Conservation (phyloP, 2,888 invertebrate genomes). For the Lysandra bellargus region DNA sequence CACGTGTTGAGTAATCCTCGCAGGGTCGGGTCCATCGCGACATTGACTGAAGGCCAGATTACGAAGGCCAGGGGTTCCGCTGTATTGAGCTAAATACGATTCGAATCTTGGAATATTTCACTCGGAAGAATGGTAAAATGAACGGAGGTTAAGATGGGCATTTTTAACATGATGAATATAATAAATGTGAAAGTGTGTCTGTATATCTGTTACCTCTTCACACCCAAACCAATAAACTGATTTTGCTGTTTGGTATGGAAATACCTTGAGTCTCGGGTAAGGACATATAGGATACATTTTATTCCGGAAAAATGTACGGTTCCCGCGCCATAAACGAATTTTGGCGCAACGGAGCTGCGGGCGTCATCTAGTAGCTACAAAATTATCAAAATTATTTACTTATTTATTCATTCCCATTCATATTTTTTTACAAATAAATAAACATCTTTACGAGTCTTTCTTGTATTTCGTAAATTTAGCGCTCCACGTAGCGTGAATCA, state of each 20-base stretch:
- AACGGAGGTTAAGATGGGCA: background rate
- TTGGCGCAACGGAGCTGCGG: no score
- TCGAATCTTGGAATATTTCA: slow-evolving; percentile 21
- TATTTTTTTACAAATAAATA: background rate
- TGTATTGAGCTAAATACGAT: slow-evolving; percentile 35
- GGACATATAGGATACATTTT: no score
- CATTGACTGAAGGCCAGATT: slow-evolving; percentile 45
- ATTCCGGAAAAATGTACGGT: no score
- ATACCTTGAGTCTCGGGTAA: no score
- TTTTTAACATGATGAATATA: background rate
- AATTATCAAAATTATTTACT: no score
- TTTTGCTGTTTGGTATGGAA: no score
- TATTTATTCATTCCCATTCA: no score
- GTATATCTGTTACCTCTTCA: no score
- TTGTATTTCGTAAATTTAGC: slow-evolving; percentile 23
- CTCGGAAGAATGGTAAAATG: background rate
- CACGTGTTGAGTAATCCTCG: slow-evolving; percentile 42
- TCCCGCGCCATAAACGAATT: no score
- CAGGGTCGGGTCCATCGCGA: slow-evolving; percentile 40
- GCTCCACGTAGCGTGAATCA: slow-evolving; percentile 37
- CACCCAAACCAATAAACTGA: no score
- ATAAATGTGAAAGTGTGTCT: no score
- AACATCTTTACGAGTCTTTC: background rate
- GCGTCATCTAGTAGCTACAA: no score
- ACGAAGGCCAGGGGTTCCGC: slow-evolving; percentile 34